Percentiles rank a stretch among this genome's conserved stretches.
Evolutionary conservation across 2,888 invertebrate species (phyloP).

Genomic region (Frankliniella fusca): DNA sequence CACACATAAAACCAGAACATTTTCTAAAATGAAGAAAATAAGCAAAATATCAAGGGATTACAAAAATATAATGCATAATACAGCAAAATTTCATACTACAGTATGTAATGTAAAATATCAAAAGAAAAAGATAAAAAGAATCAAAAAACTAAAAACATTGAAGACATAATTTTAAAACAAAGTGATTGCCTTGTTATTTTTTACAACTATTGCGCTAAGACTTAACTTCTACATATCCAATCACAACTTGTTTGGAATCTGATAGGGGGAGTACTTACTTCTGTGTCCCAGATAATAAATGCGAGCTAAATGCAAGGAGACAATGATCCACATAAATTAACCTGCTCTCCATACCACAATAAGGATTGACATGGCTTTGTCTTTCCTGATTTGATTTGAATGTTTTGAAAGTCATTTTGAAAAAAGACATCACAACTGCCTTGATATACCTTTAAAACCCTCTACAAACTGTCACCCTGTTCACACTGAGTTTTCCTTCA

Average conservation of each 20-base stretch:
- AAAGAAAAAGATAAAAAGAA: background rate
- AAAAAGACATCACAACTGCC: too few species aligned
- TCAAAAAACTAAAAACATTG: background rate
- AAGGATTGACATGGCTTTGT: too few species aligned
- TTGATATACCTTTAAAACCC: too few species aligned
- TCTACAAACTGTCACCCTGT: too few species aligned
- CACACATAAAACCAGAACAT: background rate
- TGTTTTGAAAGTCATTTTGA: too few species aligned
- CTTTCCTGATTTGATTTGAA: too few species aligned
- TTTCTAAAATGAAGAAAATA: background rate
- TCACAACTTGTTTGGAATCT: background rate
- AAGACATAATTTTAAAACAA: too few species aligned
- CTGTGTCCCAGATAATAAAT: background rate
- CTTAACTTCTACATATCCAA: background rate
- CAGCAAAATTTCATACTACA: background rate
- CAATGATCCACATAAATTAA: background rate
- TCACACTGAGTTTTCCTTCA: too few species aligned
- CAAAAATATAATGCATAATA: background rate
- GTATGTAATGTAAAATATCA: background rate
- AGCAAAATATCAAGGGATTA: background rate
- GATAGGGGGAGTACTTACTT: slow-evolving; percentile 3
- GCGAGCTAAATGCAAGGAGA: background rate
- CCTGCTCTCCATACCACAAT: background rate
- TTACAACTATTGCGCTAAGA: too few species aligned
- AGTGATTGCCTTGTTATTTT: too few species aligned